Percentiles rank a stretch among this genome's conserved stretches.
These are phyloP conservation scores for Australoheros scitulus DNA, from an alignment of 2,113 vertebrate species.

Conservation along the genomic window DNA sequence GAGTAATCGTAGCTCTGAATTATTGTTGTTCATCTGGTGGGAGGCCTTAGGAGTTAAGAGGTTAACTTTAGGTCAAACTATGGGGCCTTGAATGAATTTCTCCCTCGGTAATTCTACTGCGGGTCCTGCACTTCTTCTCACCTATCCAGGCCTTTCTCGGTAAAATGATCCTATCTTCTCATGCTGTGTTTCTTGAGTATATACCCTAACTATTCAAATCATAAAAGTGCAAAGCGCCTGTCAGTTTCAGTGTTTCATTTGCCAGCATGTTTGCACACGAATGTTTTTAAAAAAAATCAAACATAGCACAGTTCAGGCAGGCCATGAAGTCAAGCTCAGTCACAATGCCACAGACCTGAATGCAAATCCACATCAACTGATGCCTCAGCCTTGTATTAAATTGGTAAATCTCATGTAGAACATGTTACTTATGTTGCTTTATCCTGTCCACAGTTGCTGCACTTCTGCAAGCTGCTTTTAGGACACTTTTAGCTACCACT, in stretches of 20 bases:
- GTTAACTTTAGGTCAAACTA: constrained; percentile 55
- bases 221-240: constrained; percentile 31
- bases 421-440: background rate
- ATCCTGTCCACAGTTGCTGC: background rate
- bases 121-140: constrained; percentile 19
- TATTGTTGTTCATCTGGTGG: constrained; percentile 54
- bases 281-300: no score
- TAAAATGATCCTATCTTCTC: constrained; percentile 38
- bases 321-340: background rate
- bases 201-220: constrained; percentile 39
- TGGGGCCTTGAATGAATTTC: constrained; percentile 49
- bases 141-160: constrained; percentile 25
- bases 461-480: background rate
- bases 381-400: background rate
- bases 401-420: background rate
- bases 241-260: constrained; percentile 7
- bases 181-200: constrained; percentile 2
- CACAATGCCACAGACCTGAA: background rate
- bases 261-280: constrained; percentile 16
- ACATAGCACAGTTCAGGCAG: background rate
- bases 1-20: constrained; percentile 68
- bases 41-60: constrained; percentile 52
- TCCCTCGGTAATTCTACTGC: constrained; percentile 46
- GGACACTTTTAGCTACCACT: no score
- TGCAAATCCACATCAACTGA: background rate